A percentile compares a stretch with the other conserved stretches of the same genome.
Conservation (phyloP, 2,113 vertebrate species). For the Rhipidura dahli region DNA sequence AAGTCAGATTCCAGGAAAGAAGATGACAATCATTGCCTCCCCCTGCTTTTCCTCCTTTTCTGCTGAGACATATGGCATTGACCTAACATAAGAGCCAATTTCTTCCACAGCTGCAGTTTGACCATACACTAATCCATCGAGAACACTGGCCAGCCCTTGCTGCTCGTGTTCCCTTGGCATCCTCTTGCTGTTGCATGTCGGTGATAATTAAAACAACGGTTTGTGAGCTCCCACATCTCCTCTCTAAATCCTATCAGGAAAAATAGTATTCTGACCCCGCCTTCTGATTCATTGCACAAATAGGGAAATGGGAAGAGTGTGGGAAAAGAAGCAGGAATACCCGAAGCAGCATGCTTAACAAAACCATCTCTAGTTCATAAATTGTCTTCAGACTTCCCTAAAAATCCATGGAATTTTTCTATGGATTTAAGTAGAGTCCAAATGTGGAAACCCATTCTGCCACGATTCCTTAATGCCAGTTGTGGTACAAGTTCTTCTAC, state of each 20-base stretch:
- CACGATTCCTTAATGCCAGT: not conserved
- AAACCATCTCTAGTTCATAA: not conserved
- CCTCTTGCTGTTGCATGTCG: not conserved
- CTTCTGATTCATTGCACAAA: not conserved
- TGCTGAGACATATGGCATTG: not conserved
- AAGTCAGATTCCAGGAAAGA: constrained; percentile 60
- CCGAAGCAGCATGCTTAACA: not conserved
- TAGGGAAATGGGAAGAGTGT: not conserved
- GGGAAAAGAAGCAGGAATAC: not conserved
- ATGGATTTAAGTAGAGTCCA: not conserved
- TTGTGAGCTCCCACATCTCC: not conserved
- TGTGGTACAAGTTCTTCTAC: not conserved
- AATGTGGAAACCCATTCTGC: not conserved
- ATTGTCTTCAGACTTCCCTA: not conserved
- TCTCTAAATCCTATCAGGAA: not conserved
- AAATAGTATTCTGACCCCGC: not conserved
- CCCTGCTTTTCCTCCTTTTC: not conserved
- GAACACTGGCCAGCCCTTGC: not conserved
- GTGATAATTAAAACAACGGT: not conserved
- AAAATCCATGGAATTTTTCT: not conserved
- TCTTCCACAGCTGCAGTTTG: not conserved
- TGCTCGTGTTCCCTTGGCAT: not conserved
- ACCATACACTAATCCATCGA: not conserved
- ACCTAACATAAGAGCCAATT: not conserved
- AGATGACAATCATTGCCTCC: constrained; percentile 20